Percentiles rank a stretch among this genome's conserved stretches.
phyloP scores from a whole-genome alignment of 2,888 invertebrate species.

The Drosophila prostipennis region DNA sequence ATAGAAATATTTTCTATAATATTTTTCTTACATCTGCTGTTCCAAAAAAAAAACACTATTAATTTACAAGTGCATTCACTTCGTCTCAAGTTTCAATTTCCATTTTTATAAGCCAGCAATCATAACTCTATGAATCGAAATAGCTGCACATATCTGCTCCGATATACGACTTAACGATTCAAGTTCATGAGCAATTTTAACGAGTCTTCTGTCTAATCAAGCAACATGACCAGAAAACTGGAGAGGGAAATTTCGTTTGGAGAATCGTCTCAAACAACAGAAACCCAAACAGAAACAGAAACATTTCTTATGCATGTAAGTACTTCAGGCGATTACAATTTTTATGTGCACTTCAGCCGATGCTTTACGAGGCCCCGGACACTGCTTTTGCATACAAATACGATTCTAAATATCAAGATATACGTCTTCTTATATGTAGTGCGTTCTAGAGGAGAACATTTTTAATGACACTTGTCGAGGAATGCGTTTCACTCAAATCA shows the following conservation, averaged over 20 bases:
- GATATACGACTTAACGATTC: slow-evolving; percentile 47
- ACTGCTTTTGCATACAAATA: slow-evolving; percentile 71
- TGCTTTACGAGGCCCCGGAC: slow-evolving; percentile 62
- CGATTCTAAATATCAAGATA: background rate
- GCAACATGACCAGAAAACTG: slow-evolving; percentile 23
- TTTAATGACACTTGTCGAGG: slow-evolving; percentile 69
- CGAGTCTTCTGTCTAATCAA: slow-evolving; percentile 52
- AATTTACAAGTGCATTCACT: slow-evolving; percentile 27
- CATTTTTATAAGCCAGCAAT: slow-evolving; percentile 22
- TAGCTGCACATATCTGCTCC: slow-evolving; percentile 29
- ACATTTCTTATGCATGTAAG: slow-evolving; percentile 64
- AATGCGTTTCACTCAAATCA: slow-evolving; percentile 22
- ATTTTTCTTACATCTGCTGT: slow-evolving; percentile 1
- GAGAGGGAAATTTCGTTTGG: background rate
- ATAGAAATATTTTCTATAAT: too few species aligned
- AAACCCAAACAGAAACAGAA: slow-evolving; percentile 6
- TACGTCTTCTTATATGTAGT: slow-evolving; percentile 1
- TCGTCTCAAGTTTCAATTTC: slow-evolving; percentile 19
- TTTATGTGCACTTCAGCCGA: slow-evolving; percentile 67
- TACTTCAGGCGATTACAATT: slow-evolving; percentile 65
- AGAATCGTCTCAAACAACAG: slow-evolving; percentile 16
- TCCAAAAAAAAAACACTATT: background rate
- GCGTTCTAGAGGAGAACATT: slow-evolving; percentile 22
- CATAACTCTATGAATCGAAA: slow-evolving; percentile 33
- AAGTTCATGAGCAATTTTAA: slow-evolving; percentile 70